phyloP scores from a whole-genome alignment of 2,888 invertebrate genomes.

The Gasteruption jaculator region DNA sequence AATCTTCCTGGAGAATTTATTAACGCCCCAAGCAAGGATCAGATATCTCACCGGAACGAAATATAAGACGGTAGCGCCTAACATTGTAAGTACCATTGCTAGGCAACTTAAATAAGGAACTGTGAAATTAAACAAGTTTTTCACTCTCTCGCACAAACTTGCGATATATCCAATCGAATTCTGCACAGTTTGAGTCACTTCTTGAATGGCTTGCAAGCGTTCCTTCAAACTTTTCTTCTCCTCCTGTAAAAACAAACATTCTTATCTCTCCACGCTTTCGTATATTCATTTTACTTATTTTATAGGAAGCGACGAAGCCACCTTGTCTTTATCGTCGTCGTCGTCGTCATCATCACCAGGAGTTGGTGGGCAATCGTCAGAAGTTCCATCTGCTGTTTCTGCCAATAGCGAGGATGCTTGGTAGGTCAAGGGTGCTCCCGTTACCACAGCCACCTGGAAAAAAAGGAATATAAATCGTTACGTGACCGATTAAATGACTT shows the following conservation, averaged over 20 bases:
- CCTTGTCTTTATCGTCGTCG: slow-evolving; percentile 86
- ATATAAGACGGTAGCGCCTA: slow-evolving; percentile 77
- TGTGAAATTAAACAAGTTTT: slow-evolving; percentile 96
- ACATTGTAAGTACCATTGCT: slow-evolving; percentile 73
- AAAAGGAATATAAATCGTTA: slow-evolving; percentile 13
- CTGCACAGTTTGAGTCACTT: slow-evolving; percentile 95
- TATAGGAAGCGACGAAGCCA: too few relatives aligned
- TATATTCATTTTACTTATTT: too few relatives aligned
- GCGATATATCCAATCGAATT: slow-evolving; percentile 93
- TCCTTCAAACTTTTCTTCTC: slow-evolving; percentile 95
- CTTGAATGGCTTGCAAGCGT: slow-evolving; percentile 90
- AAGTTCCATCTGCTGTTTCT: slow-evolving; percentile 31
- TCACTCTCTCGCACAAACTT: slow-evolving; percentile 87
- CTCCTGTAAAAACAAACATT: slow-evolving; percentile 58
- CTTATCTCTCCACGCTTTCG: too few relatives aligned
- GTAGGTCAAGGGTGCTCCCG: slow-evolving; percentile 45
- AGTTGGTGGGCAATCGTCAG: slow-evolving; percentile 41
- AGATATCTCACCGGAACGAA: slow-evolving; percentile 85
- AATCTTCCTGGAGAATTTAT: slow-evolving; percentile 93
- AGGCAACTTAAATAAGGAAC: slow-evolving; percentile 94
- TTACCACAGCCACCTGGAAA: slow-evolving; percentile 50
- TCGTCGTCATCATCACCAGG: slow-evolving; percentile 67
- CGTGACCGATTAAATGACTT: slow-evolving; percentile 1
- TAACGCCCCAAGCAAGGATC: slow-evolving; percentile 89
- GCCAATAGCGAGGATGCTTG: slow-evolving; percentile 35